Conservation (phyloP, 2,113 vertebrate species). For the Thunnus maccoyii region DNA sequence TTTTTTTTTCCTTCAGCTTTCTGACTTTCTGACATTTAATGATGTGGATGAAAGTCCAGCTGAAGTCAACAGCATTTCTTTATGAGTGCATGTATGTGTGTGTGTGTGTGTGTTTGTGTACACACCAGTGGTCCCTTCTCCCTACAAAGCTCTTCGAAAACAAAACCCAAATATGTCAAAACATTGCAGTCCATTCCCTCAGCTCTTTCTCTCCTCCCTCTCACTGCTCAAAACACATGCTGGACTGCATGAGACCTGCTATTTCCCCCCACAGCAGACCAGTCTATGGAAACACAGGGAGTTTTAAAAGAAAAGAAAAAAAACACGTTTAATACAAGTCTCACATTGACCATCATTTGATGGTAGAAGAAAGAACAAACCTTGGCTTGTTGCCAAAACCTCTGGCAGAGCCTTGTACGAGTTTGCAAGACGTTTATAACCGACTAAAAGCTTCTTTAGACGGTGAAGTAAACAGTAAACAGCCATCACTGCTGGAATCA, state of each 20-base stretch:
- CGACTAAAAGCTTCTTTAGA: not conserved
- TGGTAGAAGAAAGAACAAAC: slow-evolving; percentile 22
- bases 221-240: slow-evolving; percentile 17
- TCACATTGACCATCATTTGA: slow-evolving; percentile 16
- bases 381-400: slow-evolving; percentile 22
- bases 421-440: not conserved
- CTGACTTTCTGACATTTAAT: not conserved
- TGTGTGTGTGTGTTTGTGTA: slow-evolving; percentile 11
- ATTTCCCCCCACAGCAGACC: not conserved
- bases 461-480: slow-evolving; percentile 1
- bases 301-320: not conserved
- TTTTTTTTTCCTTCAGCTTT: not conserved
- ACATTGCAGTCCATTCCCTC: not conserved
- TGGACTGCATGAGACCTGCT: not conserved
- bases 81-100: not conserved
- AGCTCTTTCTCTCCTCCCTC: not conserved
- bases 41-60: not conserved
- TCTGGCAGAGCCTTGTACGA: not conserved
- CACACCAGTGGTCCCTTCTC: not conserved
- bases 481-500: slow-evolving; percentile 39
- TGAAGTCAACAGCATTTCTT: not conserved
- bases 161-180: slow-evolving; percentile 36
- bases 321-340: not conserved
- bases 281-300: not conserved
- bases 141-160: slow-evolving; percentile 11